Conservation (phyloP, 2,797 vertebrate species). For the Margarornis squamiger region DNA sequence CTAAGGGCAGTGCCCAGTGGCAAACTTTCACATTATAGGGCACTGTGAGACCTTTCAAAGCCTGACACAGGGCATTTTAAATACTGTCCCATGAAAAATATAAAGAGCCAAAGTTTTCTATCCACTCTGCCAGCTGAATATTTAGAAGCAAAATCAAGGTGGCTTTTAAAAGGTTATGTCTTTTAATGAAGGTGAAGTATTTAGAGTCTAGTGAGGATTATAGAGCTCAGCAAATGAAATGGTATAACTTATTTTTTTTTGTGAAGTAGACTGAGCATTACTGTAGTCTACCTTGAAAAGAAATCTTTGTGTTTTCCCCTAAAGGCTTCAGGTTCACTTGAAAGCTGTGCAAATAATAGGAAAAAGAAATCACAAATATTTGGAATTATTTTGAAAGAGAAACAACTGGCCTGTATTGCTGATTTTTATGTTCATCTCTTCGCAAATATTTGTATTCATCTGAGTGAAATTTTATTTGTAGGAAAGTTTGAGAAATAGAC, state of each 20-base stretch:
- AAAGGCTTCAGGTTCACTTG: background rate
- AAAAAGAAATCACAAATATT: background rate
- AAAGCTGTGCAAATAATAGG: background rate
- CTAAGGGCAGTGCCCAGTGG: background rate
- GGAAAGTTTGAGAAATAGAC: background rate
- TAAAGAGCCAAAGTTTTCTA: background rate
- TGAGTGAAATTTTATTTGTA: background rate
- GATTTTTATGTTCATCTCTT: background rate
- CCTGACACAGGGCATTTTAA: background rate
- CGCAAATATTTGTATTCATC: background rate
- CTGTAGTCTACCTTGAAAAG: background rate
- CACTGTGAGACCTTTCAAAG: background rate
- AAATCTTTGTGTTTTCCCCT: background rate
- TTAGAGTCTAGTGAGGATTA: background rate
- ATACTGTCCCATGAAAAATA: background rate
- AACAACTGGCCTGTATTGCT: background rate
- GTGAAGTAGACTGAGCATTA: background rate
- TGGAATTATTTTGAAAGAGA: background rate
- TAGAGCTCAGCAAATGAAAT: background rate
- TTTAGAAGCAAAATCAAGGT: background rate
- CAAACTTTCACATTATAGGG: background rate
- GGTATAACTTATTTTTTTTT: background rate
- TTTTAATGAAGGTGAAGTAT: background rate
- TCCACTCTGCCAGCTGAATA: background rate
- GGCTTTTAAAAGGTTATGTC: background rate